Percentiles rank a stretch among this genome's conserved stretches.
Conservation (phyloP, 1,140 invertebrate genomes). For the Theocolax elegans region DNA sequence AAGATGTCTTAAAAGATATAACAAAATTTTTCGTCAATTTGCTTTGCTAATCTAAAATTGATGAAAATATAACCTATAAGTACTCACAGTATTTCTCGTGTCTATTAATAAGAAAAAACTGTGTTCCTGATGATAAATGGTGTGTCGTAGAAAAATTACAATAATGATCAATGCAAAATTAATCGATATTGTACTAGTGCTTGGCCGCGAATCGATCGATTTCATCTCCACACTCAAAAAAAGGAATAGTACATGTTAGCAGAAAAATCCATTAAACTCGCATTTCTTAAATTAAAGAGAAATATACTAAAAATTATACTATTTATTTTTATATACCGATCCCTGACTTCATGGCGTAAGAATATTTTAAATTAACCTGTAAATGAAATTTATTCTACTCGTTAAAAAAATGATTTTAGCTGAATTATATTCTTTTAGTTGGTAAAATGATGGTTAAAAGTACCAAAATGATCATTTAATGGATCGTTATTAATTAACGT, state of each 20-base stretch:
- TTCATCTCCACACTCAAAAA: slow-evolving; percentile 9
- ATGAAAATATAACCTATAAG: background rate
- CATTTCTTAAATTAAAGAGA: no score
- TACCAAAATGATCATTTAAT: slow-evolving; percentile 10
- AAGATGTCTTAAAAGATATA: slow-evolving; percentile 20
- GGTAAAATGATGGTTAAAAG: no score
- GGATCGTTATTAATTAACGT: slow-evolving; percentile 26
- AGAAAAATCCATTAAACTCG: no score
- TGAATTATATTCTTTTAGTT: no score
- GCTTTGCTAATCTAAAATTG: slow-evolving; percentile 23
- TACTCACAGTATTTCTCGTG: background rate
- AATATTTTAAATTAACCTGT: no score
- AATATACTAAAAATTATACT: no score
- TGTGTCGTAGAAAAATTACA: slow-evolving; percentile 33
- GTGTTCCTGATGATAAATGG: slow-evolving; percentile 36
- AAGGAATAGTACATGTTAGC: no score
- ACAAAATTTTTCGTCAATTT: slow-evolving; percentile 40
- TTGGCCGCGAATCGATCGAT: slow-evolving; percentile 32
- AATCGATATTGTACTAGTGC: slow-evolving; percentile 39
- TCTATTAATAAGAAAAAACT: slow-evolving; percentile 18
- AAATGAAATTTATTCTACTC: no score
- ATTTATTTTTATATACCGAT: no score
- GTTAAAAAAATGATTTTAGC: no score
- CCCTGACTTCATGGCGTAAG: no score
- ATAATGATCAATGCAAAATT: slow-evolving; percentile 44